Conservation (phyloP, 2,113 vertebrate species). For the Gobiocypris rarus region DNA sequence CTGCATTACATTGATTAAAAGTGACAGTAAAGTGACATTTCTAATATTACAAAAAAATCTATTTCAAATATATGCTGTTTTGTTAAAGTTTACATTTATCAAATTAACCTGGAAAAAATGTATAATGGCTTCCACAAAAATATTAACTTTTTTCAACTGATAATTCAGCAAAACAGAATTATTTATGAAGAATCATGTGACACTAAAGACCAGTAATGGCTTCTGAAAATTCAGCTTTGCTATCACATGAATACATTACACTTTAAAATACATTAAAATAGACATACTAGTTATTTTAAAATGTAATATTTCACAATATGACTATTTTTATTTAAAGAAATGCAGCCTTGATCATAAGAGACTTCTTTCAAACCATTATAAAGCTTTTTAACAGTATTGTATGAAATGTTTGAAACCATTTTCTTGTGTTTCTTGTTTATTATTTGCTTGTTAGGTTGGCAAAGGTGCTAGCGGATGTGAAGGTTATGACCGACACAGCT, state of each 20-base stretch:
- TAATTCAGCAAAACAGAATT: neutral
- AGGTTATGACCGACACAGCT: constrained; percentile 59
- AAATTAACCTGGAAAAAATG: neutral
- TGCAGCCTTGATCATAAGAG: neutral
- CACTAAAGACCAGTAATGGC: too few relatives aligned
- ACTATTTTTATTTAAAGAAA: neutral
- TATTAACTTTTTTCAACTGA: neutral
- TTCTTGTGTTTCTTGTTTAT: neutral
- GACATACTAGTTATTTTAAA: too few relatives aligned
- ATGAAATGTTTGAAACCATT: neutral
- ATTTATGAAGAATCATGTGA: neutral
- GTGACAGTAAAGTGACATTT: too few relatives aligned
- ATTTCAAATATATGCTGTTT: too few relatives aligned
- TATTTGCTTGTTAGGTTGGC: constrained; percentile 59
- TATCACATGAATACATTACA: too few relatives aligned
- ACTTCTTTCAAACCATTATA: neutral
- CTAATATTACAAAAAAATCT: too few relatives aligned
- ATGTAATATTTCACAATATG: neutral
- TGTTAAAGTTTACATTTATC: too few relatives aligned
- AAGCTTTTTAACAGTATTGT: too few relatives aligned
- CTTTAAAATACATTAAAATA: too few relatives aligned
- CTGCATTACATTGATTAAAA: neutral
- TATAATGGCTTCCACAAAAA: neutral
- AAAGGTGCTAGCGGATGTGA: constrained; percentile 59
- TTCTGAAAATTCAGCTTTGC: too few relatives aligned